Percentiles rank a stretch among this genome's conserved stretches.
These are phyloP conservation scores for Nomada flava DNA, from an alignment of 2,888 invertebrate species.

Conservation along the genomic window DNA sequence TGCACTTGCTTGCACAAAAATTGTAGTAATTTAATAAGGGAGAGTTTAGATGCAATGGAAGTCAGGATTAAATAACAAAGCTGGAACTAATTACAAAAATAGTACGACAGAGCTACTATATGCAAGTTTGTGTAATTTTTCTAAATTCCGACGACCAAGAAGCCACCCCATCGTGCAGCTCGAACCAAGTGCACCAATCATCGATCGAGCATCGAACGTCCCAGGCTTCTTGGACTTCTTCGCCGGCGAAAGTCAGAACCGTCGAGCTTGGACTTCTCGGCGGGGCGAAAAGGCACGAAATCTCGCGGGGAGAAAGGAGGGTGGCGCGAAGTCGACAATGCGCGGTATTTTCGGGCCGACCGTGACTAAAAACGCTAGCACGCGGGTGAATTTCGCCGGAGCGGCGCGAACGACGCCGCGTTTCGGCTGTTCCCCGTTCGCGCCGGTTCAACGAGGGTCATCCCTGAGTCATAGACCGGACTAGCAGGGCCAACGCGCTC, in stretches of 20 bases:
- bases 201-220: too few relatives aligned
- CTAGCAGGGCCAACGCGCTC: conserved; percentile 74
- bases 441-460: conserved; percentile 81
- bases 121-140: too few relatives aligned
- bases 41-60: too few relatives aligned
- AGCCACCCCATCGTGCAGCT: too few relatives aligned
- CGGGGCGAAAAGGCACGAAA: neutral
- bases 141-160: too few relatives aligned
- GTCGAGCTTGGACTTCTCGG: neutral
- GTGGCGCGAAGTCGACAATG: conserved; percentile 39
- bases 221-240: too few relatives aligned
- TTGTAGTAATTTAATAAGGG: too few relatives aligned
- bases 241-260: neutral
- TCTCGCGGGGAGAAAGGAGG: conserved; percentile 1
- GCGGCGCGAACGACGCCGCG: conserved; percentile 59
- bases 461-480: conserved; percentile 82
- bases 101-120: too few relatives aligned
- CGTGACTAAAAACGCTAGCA: conserved; percentile 68
- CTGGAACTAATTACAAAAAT: too few relatives aligned
- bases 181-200: too few relatives aligned
- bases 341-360: conserved; percentile 70
- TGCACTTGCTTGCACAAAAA: too few relatives aligned
- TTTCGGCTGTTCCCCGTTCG: conserved; percentile 49
- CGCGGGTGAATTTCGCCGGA: conserved; percentile 65
- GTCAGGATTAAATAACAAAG: too few relatives aligned